Conservation (phyloP, 2,888 invertebrate genomes). For the Sesamia inferens region DNA sequence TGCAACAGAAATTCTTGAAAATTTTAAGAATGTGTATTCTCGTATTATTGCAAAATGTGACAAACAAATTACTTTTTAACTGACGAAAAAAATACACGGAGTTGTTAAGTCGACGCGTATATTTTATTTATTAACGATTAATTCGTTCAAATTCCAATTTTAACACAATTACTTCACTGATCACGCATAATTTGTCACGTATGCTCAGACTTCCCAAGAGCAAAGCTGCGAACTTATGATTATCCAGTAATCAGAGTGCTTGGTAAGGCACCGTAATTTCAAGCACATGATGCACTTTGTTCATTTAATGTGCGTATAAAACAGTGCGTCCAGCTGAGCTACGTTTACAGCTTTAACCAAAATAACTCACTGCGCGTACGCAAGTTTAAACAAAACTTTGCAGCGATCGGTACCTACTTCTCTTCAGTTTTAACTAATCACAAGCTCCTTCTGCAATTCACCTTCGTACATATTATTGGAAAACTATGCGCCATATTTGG, state of each 20-base stretch:
- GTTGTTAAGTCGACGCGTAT: too few relatives aligned
- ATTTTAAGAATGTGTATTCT: not conserved
- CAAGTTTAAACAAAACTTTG: slow-evolving; percentile 15
- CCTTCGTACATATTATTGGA: not conserved
- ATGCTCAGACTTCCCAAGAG: not conserved
- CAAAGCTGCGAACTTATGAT: not conserved
- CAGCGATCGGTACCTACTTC: too few relatives aligned
- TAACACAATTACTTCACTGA: too few relatives aligned
- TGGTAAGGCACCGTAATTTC: slow-evolving; percentile 11
- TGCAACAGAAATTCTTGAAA: not conserved
- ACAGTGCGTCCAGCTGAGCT: not conserved
- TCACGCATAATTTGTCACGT: not conserved
- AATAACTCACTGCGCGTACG: slow-evolving; percentile 2
- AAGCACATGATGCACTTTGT: not conserved
- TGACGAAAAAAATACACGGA: too few relatives aligned
- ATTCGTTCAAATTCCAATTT: too few relatives aligned
- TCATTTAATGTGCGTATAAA: not conserved
- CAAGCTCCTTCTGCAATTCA: not conserved
- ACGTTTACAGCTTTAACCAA: not conserved
- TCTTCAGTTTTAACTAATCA: not conserved
- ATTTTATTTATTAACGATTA: too few relatives aligned
- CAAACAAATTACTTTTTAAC: not conserved
- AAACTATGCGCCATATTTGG: not conserved
- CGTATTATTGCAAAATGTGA: not conserved
- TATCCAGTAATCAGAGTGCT: not conserved